phyloP scores from a whole-genome alignment of 1,140 invertebrate species.

The Drosophila kanapiae region DNA sequence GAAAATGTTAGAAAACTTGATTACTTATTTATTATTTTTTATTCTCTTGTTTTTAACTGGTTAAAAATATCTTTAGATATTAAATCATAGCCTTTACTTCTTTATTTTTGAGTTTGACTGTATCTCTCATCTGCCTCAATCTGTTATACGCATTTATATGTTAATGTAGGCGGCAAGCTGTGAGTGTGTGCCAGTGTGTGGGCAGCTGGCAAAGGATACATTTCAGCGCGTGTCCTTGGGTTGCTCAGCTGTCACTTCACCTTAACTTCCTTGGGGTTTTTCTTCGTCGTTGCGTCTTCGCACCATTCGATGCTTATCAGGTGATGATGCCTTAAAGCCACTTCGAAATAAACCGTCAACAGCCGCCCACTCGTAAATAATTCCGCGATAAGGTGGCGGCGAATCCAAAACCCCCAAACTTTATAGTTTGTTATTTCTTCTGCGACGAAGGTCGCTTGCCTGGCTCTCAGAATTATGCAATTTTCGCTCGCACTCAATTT shows the following conservation, averaged over 20 bases:
- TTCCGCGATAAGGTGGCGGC: conserved; percentile 23
- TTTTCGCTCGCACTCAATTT: conserved; percentile 59
- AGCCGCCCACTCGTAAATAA: conserved; percentile 28
- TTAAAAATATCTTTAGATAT: too few species aligned
- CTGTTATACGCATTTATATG: conserved; percentile 79
- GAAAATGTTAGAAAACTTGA: too few species aligned
- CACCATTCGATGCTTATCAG: conserved; percentile 54
- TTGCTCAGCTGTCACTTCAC: conserved; percentile 42
- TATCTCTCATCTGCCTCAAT: conserved; percentile 14
- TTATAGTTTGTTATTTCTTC: conserved; percentile 39
- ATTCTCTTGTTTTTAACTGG: background rate
- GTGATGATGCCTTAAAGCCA: conserved; percentile 30
- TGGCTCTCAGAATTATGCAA: conserved; percentile 74
- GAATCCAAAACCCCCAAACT: conserved; percentile 23
- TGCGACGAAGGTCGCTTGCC: conserved; percentile 60
- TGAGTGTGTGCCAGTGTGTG: background rate
- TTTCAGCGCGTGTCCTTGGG: conserved; percentile 48
- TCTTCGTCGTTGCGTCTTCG: background rate
- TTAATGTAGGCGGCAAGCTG: conserved; percentile 52
- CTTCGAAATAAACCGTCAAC: conserved; percentile 20
- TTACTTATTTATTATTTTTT: background rate
- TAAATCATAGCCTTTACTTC: background rate
- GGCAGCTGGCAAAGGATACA: conserved; percentile 34
- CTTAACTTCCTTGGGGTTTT: conserved; percentile 23
- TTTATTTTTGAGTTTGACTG: conserved; percentile 17